phyloP scores from a whole-genome alignment of 1,140 invertebrate species.

The Nasonia vitripennis region DNA sequence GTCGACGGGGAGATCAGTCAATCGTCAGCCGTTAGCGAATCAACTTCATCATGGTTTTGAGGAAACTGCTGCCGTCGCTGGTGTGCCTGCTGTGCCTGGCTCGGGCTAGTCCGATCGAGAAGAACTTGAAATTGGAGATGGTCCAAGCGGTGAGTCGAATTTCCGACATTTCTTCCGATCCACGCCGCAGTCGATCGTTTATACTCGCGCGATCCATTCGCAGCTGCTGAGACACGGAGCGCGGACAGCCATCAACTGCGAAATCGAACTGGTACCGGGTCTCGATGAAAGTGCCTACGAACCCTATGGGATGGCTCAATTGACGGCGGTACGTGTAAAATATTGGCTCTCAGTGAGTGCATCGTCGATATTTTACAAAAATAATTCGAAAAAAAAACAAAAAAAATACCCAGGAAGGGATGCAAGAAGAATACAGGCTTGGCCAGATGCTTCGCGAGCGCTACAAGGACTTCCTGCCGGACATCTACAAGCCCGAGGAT shows the following conservation, averaged over 20 bases:
- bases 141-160: slow-evolving; percentile 3
- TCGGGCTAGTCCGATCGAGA: neutral
- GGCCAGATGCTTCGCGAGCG: slow-evolving; percentile 70
- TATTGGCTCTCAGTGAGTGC: too few relatives aligned
- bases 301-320: slow-evolving; percentile 71
- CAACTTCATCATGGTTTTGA: neutral
- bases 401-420: slow-evolving; percentile 68
- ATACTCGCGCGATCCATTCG: neutral
- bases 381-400: neutral
- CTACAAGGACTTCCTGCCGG: slow-evolving; percentile 70
- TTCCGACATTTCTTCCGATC: neutral
- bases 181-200: too few relatives aligned
- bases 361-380: too few relatives aligned
- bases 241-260: slow-evolving; percentile 72
- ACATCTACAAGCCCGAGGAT: slow-evolving; percentile 70
- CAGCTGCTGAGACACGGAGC: slow-evolving; percentile 77
- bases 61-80: neutral
- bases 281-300: slow-evolving; percentile 61
- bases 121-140: neutral
- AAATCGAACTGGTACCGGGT: slow-evolving; percentile 72
- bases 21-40: neutral
- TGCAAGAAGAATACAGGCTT: slow-evolving; percentile 68
- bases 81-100: neutral
- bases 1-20: neutral
- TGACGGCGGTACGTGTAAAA: slow-evolving; percentile 57